A percentile compares a stretch with the other conserved stretches of the same genome.
phyloP scores from a whole-genome alignment of 2,797 vertebrate species.

The Thalassophryne amazonica region DNA sequence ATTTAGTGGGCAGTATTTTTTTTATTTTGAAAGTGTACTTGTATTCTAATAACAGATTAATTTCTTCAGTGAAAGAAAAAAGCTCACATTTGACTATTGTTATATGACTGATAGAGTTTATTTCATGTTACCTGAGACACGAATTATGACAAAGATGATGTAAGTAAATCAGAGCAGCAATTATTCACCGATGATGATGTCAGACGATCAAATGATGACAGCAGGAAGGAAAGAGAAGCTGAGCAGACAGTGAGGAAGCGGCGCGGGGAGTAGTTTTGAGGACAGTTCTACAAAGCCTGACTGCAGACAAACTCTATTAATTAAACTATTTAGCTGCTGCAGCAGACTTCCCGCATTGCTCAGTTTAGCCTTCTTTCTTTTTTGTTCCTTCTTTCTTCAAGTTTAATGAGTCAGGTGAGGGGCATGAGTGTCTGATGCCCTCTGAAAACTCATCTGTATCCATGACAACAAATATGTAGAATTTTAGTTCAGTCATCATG shows the following conservation, averaged over 20 bases:
- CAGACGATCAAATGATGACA: too few species aligned
- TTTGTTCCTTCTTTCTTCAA: conserved; percentile 8
- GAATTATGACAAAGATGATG: not conserved
- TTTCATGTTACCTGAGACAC: not conserved
- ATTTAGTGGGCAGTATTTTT: too few species aligned
- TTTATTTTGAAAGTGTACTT: too few species aligned
- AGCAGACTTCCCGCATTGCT: conserved; percentile 20
- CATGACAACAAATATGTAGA: conserved; percentile 34
- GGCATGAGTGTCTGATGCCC: not conserved
- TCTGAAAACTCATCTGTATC: conserved; percentile 34
- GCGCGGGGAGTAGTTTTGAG: not conserved
- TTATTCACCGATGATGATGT: too few species aligned
- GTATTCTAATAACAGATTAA: too few species aligned
- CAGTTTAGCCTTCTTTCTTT: conserved; percentile 22
- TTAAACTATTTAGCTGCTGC: conserved; percentile 25
- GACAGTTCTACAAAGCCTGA: not conserved
- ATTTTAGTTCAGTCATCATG: conserved; percentile 16
- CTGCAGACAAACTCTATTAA: conserved; percentile 17
- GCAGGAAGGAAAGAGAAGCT: not conserved
- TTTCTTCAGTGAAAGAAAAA: too few species aligned
- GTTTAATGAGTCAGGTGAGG: conserved; percentile 12
- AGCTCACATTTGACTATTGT: too few species aligned
- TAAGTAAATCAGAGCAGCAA: too few species aligned
- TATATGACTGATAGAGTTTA: not conserved
- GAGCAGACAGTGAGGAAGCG: not conserved